A percentile compares a stretch with the other conserved stretches of the same genome.
Conservation (phyloP, 2,113 vertebrate species). For the Regulus satrapa region DNA sequence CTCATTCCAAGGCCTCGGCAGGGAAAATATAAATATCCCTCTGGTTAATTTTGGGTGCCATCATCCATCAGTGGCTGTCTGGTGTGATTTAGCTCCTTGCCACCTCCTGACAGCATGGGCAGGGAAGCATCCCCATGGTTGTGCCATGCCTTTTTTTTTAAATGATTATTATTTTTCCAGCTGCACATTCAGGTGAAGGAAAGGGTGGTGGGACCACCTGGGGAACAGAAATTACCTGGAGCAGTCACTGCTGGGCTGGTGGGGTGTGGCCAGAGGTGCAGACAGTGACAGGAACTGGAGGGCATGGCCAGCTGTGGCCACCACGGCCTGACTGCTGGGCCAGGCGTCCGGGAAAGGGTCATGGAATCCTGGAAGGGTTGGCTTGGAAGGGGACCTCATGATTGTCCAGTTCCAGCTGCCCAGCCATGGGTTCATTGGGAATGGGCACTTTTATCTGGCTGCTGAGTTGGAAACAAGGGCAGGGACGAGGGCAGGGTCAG, state of each 20-base stretch:
- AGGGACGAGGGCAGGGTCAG: background rate
- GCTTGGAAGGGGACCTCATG: background rate
- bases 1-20: background rate
- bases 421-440: background rate
- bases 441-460: background rate
- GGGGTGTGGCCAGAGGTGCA: background rate
- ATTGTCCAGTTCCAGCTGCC: background rate
- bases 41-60: slow-evolving; percentile 19
- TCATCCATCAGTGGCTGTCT: slow-evolving; percentile 14
- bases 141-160: background rate
- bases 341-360: background rate
- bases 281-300: background rate
- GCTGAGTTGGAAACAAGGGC: background rate
- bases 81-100: background rate
- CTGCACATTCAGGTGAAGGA: background rate
- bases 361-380: background rate
- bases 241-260: background rate
- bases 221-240: background rate
- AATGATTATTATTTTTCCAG: too few species aligned
- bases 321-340: background rate
- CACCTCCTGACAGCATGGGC: background rate
- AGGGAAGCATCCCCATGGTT: background rate
- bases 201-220: accelerated
- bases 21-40: slow-evolving; percentile 22
- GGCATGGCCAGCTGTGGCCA: background rate